These are phyloP conservation scores for Scaptomyza tumidula DNA, from an alignment of 2,888 invertebrate genomes.

Conservation along the genomic window DNA sequence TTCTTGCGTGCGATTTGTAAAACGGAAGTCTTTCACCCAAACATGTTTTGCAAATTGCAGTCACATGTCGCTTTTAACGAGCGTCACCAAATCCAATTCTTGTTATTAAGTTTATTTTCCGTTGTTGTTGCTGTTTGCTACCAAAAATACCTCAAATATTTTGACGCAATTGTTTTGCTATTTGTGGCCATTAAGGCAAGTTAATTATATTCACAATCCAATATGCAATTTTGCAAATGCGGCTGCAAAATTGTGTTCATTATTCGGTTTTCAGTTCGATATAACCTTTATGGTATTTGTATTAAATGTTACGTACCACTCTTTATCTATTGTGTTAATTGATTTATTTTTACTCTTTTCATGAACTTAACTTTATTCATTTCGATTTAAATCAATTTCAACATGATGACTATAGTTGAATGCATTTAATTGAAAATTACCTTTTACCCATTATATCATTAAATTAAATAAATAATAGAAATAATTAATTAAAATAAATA, in stretches of 20 bases:
- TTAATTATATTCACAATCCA: conserved; percentile 23
- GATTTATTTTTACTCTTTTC: neutral
- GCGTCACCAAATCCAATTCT: conserved; percentile 15
- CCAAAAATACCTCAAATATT: conserved; percentile 36
- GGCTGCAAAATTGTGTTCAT: conserved; percentile 21
- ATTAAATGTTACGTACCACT: neutral
- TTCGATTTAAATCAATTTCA: neutral
- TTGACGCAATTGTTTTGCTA: conserved; percentile 26
- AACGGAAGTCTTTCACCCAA: conserved; percentile 62
- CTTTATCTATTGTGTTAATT: neutral
- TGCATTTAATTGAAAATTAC: neutral
- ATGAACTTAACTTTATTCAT: neutral
- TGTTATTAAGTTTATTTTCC: conserved; percentile 29
- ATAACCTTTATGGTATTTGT: conserved; percentile 10
- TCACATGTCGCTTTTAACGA: conserved; percentile 64
- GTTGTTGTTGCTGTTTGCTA: conserved; percentile 5
- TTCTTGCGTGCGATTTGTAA: conserved; percentile 54
- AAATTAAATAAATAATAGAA: conserved; percentile 2
- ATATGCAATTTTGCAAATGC: conserved; percentile 12
- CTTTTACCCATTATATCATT: neutral
- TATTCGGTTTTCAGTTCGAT: conserved; percentile 1
- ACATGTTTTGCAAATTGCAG: conserved; percentile 59
- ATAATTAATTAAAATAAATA: neutral
- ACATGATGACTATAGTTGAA: neutral
- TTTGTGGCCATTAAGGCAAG: conserved; percentile 21